Percentiles rank a stretch among this genome's conserved stretches.
Evolutionary conservation across 2,888 invertebrate genomes (phyloP).

Genomic region (Synanthedon tipuliformis): DNA sequence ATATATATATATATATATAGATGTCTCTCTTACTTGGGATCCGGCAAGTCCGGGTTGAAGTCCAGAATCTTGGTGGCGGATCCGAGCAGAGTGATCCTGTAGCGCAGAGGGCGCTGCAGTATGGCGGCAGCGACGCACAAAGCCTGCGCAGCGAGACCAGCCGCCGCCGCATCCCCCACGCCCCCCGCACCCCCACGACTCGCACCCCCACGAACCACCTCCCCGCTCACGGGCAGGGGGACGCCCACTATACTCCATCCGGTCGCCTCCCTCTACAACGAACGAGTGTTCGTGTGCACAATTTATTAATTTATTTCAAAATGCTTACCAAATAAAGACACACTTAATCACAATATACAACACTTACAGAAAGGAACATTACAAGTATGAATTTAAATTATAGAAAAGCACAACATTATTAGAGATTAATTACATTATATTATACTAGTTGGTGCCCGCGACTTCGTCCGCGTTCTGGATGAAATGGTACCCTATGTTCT

Average conservation of each 20-base stretch:
- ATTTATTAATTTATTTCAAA: no score
- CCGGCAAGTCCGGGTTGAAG: slow-evolving; percentile 68
- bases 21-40: slow-evolving; percentile 43
- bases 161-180: slow-evolving; percentile 84
- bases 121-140: slow-evolving; percentile 84
- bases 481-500: no score
- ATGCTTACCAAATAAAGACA: no score
- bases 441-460: no score
- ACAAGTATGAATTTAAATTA: no score
- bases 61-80: slow-evolving; percentile 87
- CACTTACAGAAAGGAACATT: no score
- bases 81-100: slow-evolving; percentile 83
- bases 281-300: neutral
- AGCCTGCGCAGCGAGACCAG: slow-evolving; percentile 88
- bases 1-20: no score
- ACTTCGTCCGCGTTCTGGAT: no score
- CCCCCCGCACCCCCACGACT: slow-evolving; percentile 10
- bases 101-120: slow-evolving; percentile 86
- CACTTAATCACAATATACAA: no score
- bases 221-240: slow-evolving; percentile 45
- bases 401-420: no score
- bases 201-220: slow-evolving; percentile 27
- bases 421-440: no score
- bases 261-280: slow-evolving; percentile 28
- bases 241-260: slow-evolving; percentile 45